A percentile compares a stretch with the other conserved stretches of the same genome.
phyloP scores from a whole-genome alignment of 1,140 invertebrate species.

The Papilio polytes region DNA sequence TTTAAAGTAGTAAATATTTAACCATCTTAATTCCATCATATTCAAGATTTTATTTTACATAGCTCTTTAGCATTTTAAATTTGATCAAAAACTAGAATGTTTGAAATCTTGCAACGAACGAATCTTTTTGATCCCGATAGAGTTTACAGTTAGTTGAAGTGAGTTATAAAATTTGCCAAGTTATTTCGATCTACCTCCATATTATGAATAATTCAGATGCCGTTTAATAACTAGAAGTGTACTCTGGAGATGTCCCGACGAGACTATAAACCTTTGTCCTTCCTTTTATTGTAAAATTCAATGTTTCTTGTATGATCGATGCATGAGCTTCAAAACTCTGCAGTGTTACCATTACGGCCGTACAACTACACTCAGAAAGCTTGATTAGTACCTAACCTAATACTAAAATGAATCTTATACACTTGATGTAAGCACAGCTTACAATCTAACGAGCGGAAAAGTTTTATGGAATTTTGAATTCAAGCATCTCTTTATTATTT shows the following conservation, averaged over 20 bases:
- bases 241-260: conserved; percentile 57
- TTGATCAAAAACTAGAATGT: conserved; percentile 64
- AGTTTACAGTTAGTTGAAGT: conserved; percentile 65
- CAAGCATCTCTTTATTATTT: no score
- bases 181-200: conserved; percentile 77
- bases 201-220: conserved; percentile 80
- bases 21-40: not conserved
- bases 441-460: no score
- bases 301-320: conserved; percentile 29
- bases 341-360: not conserved
- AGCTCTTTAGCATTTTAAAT: conserved; percentile 62
- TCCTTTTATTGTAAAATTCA: conserved; percentile 35
- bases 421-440: no score
- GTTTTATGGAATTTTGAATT: no score
- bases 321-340: not conserved
- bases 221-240: conserved; percentile 80
- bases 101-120: conserved; percentile 53
- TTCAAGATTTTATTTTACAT: conserved; percentile 60
- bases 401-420: no score
- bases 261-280: conserved; percentile 41
- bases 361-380: no score
- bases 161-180: conserved; percentile 63
- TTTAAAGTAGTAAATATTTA: not conserved
- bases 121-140: conserved; percentile 60
- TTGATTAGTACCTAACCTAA: no score